These are phyloP conservation scores for Tragelaphus strepsiceros DNA, from an alignment of 2,113 vertebrate genomes.

Conservation along the genomic window DNA sequence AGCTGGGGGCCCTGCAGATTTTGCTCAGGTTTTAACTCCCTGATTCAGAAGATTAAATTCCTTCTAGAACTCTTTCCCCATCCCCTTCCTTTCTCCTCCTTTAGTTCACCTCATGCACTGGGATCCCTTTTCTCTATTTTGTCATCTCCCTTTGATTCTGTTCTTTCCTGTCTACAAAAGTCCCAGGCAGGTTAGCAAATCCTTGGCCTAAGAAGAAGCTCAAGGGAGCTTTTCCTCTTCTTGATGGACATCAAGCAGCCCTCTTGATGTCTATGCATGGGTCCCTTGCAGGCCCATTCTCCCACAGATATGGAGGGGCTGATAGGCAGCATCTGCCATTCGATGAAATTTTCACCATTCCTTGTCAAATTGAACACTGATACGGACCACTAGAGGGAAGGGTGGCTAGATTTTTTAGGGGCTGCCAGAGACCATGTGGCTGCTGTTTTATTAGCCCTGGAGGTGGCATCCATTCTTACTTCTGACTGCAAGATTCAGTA, in stretches of 20 bases:
- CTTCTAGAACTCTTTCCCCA: not conserved
- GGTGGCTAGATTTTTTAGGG: not conserved
- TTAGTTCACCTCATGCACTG: not conserved
- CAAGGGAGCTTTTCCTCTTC: not conserved
- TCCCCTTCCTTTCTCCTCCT: not conserved
- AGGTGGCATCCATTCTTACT: not conserved
- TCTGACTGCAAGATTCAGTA: not conserved
- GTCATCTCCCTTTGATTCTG: not conserved
- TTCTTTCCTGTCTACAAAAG: not conserved
- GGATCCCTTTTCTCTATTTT: not conserved
- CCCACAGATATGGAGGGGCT: not conserved
- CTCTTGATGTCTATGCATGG: not conserved
- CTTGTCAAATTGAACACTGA: not conserved
- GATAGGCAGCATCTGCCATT: not conserved
- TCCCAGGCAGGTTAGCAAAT: not conserved
- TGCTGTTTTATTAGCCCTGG: not conserved
- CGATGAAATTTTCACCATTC: rapidly evolving
- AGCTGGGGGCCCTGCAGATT: not conserved
- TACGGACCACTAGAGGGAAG: not conserved
- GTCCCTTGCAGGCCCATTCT: not conserved
- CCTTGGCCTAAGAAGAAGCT: not conserved
- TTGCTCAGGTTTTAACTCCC: not conserved
- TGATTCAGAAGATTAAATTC: not conserved
- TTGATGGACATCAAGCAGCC: too few species aligned
- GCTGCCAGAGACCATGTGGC: not conserved